Conservation (phyloP, 2,797 vertebrate species). For the Helicolenus hilgendorfi region DNA sequence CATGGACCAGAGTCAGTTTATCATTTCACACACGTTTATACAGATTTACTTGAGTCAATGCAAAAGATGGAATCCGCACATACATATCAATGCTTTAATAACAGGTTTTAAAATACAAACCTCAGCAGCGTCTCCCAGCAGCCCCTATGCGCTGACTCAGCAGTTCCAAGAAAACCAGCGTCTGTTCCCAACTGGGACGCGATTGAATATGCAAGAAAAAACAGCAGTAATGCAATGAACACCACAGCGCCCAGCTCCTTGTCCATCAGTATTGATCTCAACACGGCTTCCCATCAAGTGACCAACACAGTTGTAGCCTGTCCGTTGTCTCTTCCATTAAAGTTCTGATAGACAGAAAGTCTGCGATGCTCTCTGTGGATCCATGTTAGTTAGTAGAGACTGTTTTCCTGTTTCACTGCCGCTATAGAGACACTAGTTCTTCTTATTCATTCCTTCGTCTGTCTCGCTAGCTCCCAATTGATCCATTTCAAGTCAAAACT, state of each 20-base stretch:
- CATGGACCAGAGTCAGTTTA: neutral
- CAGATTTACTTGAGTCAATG: constrained; percentile 6
- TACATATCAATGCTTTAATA: neutral
- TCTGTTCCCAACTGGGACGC: constrained; percentile 41
- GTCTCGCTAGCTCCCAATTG: neutral
- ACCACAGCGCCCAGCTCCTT: constrained; percentile 26
- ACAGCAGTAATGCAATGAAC: constrained; percentile 56
- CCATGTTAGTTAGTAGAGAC: neutral
- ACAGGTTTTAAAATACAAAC: neutral
- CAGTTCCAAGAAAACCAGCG: constrained; percentile 30
- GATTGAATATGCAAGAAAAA: constrained; percentile 12
- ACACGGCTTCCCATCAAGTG: constrained; percentile 52
- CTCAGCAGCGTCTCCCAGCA: neutral
- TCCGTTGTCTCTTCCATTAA: constrained; percentile 32
- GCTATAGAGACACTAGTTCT: neutral
- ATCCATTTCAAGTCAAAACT: neutral
- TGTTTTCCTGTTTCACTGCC: neutral
- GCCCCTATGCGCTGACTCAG: constrained; percentile 38
- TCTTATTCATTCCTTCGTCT: neutral
- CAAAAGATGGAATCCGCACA: neutral
- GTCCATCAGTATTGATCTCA: constrained; percentile 66
- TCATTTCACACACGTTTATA: neutral
- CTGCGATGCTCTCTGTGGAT: constrained; percentile 6
- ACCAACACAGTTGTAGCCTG: constrained; percentile 12
- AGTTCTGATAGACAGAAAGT: constrained; percentile 21